Conservation (phyloP, 1,140 invertebrate genomes). For the Lepidurus packardi region DNA sequence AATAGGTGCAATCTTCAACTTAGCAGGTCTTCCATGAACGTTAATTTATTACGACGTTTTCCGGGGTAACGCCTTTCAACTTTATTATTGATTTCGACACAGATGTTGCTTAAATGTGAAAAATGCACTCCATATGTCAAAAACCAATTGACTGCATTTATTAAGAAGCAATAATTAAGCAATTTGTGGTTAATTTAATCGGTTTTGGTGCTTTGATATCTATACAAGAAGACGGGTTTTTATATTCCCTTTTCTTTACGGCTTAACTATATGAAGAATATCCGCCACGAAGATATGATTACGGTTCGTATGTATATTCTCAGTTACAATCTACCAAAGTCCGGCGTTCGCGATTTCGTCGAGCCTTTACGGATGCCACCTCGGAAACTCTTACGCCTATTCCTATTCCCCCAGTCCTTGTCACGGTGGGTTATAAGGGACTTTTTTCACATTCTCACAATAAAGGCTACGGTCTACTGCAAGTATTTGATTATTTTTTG, state of each 20-base stretch:
- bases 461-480: too few relatives aligned
- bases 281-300: background rate
- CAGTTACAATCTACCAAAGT: conserved; percentile 35
- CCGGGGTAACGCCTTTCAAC: background rate
- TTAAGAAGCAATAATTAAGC: background rate
- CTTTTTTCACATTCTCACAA: background rate
- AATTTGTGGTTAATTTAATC: background rate
- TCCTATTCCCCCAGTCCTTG: conserved; percentile 32
- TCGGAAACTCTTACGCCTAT: conserved; percentile 34
- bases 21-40: background rate
- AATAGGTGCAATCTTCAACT: background rate
- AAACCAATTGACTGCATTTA: background rate
- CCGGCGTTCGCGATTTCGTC: conserved; percentile 34
- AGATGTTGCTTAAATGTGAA: background rate
- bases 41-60: background rate
- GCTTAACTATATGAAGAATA: background rate
- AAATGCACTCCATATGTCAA: background rate
- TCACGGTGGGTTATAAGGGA: conserved; percentile 31
- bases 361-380: conserved; percentile 35
- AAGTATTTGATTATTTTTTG: too few relatives aligned
- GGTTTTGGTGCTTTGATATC: background rate
- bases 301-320: conserved; percentile 24
- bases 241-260: background rate
- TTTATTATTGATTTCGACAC: background rate
- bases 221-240: background rate